Conservation (phyloP, 2,113 vertebrate genomes). For the Ammodramus savannarum region DNA sequence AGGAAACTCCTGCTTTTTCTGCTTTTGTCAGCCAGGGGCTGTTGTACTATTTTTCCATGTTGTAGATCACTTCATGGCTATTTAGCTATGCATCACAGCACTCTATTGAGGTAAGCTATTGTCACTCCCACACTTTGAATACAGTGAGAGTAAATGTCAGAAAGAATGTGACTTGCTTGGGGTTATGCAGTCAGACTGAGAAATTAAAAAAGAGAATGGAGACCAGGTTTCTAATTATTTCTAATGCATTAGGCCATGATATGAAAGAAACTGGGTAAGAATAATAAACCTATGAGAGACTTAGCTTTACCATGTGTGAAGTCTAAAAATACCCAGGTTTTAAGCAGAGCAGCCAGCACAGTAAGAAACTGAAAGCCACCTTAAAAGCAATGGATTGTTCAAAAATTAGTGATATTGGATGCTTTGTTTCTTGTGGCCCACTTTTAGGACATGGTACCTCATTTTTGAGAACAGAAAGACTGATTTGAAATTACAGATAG, state of each 20-base stretch:
- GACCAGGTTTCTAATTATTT: not conserved
- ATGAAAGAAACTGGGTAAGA: not conserved
- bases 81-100: conserved; percentile 1
- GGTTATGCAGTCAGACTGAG: not conserved
- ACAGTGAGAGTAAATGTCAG: not conserved
- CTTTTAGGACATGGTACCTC: not conserved
- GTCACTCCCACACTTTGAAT: not conserved
- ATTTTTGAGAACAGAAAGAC: not conserved
- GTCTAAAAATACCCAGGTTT: not conserved
- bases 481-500: not conserved
- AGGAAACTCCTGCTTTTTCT: not conserved
- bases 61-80: not conserved
- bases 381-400: not conserved
- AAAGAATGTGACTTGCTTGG: not conserved
- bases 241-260: not conserved
- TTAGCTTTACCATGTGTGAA: not conserved
- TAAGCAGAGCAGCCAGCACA: not conserved
- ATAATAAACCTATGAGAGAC: not conserved
- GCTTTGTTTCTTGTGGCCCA: not conserved
- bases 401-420: not conserved
- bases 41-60: not conserved
- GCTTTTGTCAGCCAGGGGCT: not conserved
- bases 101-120: not conserved
- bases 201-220: not conserved
- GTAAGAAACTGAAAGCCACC: not conserved